Base-by-base conservation (phyloP, 2,113 vertebrate species). In the Sturnira hondurensis region DNA sequence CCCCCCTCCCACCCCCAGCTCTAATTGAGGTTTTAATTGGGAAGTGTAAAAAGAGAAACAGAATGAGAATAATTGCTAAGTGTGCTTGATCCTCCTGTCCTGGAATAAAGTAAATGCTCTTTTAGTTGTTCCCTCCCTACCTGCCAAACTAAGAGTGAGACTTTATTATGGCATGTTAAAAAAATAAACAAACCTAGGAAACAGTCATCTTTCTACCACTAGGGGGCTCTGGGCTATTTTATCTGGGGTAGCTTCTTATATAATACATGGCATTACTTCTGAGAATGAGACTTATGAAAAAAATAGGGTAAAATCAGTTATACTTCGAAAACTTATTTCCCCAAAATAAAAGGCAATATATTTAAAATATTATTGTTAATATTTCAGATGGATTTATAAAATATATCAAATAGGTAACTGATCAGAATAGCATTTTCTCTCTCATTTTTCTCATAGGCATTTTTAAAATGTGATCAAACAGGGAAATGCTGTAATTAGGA, bases 401-500 rank as follows among this genome's bases (percentile, higher is more conserved):
- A 63, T 81, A 19, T 65, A 43, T 73, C 50, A 54, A 58, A 38
- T 58, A 84, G 52, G n/a, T 74, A 83, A 65, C n/a, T 83, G 56
- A 80, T 86, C 82, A 77, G 83, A 95, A 77, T 80, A 95, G 56
- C 43, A 47, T 93, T 93, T 96, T 56, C 92, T 36, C 56, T 93
- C 52, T 89, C 33, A 56, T n/a, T 93, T 45, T 91, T 86, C 14
- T 92, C 83, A 76, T 38, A 95, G 83, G 50, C 43, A n/a, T 74
- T 84, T 94, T 96, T 93, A 3, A 67, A 94, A 61, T 97, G 95
- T 96, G 94, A 84, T 93, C 95, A 87, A 87, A 65, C 86, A 92
- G 89, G 93, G 84, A 96, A 92, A 52, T 89, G 74, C 63, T 95
- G 84, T 95, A 86, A 93, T 94, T 89, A 84, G 94, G 89, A 73